Conservation (phyloP, 2,797 vertebrate species). For the Oreortyx pictus region DNA sequence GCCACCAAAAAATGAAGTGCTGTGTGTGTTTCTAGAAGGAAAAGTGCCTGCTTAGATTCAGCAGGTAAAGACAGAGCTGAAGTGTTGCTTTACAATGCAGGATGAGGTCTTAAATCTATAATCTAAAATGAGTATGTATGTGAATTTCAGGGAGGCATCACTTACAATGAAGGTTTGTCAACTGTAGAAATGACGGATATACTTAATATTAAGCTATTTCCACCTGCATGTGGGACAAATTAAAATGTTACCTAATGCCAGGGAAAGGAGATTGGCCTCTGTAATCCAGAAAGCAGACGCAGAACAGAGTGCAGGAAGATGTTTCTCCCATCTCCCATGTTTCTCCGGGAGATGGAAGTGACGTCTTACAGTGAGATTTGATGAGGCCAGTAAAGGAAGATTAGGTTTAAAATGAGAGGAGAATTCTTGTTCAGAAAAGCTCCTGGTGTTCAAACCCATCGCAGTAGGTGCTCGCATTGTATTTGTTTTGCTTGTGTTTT, state of each 20-base stretch:
- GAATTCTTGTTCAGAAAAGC: neutral
- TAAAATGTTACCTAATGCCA: neutral
- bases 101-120: neutral
- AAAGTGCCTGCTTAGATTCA: neutral
- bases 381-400: neutral
- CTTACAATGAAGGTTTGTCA: neutral
- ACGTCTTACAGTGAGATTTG: neutral
- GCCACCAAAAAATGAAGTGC: neutral
- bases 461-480: neutral
- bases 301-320: neutral
- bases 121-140: neutral
- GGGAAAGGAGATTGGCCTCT: neutral
- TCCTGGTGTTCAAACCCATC: neutral
- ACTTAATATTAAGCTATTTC: neutral
- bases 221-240: neutral
- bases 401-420: constrained; percentile 8
- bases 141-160: neutral
- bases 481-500: neutral
- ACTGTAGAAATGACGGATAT: neutral
- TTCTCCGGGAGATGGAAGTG: neutral
- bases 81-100: neutral
- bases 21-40: neutral
- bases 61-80: neutral
- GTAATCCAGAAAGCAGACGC: neutral
- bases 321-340: neutral